Percentiles rank a stretch among this genome's conserved stretches.
phyloP scores from a whole-genome alignment of 1,140 invertebrate genomes.

The Tachypleus tridentatus region DNA sequence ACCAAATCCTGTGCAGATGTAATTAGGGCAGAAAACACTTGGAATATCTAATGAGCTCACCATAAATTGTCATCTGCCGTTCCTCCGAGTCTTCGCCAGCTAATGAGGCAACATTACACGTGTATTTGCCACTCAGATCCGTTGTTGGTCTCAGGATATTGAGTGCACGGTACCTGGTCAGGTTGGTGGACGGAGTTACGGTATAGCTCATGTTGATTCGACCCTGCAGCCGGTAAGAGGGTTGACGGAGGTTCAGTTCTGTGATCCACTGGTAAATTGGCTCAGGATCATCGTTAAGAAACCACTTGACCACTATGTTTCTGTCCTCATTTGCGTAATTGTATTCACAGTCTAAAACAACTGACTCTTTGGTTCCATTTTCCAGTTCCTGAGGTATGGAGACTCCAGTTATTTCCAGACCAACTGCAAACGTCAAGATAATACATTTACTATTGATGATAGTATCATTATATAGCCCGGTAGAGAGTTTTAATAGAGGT shows the following conservation, averaged over 20 bases:
- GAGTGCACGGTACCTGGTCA: conserved; percentile 58
- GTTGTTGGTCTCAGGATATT: conserved; percentile 58
- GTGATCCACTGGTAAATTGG: conserved; percentile 72
- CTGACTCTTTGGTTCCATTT: conserved; percentile 48
- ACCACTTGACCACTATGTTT: conserved; percentile 66
- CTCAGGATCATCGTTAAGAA: conserved; percentile 49
- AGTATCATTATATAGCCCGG: no score
- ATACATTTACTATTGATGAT: no score
- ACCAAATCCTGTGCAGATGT: no score
- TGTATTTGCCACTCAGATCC: conserved; percentile 60
- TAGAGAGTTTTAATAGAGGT: no score
- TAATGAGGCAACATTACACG: conserved; percentile 60
- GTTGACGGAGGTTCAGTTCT: conserved; percentile 42
- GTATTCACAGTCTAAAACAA: conserved; percentile 65
- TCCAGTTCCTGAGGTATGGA: conserved; percentile 44
- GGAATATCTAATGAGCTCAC: conserved; percentile 21
- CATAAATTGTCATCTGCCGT: conserved; percentile 55
- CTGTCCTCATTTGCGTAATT: conserved; percentile 37
- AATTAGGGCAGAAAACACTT: no score
- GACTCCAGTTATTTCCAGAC: conserved; percentile 10
- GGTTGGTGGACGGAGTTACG: conserved; percentile 48
- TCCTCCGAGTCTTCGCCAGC: conserved; percentile 51
- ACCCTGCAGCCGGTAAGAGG: conserved; percentile 46
- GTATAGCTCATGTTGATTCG: conserved; percentile 54
- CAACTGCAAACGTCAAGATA: no score